These are phyloP conservation scores for Varanus komodoensis DNA, from an alignment of 2,113 vertebrate species.

Conservation along the genomic window DNA sequence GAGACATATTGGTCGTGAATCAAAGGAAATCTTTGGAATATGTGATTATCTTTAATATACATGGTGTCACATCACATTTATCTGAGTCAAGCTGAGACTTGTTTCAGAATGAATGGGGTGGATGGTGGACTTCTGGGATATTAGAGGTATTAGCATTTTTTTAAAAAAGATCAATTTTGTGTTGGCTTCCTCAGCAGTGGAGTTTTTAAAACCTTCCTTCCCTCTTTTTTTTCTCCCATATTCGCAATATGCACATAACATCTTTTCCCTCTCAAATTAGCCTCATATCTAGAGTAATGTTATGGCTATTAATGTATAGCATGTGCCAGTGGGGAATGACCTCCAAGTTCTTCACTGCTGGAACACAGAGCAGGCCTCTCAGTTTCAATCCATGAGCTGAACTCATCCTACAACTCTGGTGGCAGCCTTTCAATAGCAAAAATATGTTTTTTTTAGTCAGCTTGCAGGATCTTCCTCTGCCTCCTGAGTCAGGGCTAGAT, in stretches of 20 bases:
- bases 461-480: too few species aligned
- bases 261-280: slow-evolving; percentile 50
- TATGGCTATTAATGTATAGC: slow-evolving; percentile 14
- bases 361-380: too few species aligned
- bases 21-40: slow-evolving; percentile 27
- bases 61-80: slow-evolving; percentile 45
- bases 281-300: neutral
- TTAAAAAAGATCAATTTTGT: slow-evolving; percentile 24
- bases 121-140: slow-evolving; percentile 8
- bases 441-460: too few species aligned
- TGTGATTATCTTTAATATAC: slow-evolving; percentile 18
- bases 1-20: slow-evolving; percentile 28
- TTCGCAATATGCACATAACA: slow-evolving; percentile 47
- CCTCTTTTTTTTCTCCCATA: slow-evolving; percentile 25
- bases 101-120: neutral
- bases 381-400: too few species aligned
- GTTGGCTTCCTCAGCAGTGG: slow-evolving; percentile 36
- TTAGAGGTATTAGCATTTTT: slow-evolving; percentile 23
- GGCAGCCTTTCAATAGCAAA: too few species aligned
- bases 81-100: slow-evolving; percentile 27
- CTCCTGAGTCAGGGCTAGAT: too few species aligned
- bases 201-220: slow-evolving; percentile 27
- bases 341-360: neutral
- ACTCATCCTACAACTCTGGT: too few species aligned
- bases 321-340: slow-evolving; percentile 11